phyloP scores from a whole-genome alignment of 2,888 invertebrate species.

The Thelaira solivaga region DNA sequence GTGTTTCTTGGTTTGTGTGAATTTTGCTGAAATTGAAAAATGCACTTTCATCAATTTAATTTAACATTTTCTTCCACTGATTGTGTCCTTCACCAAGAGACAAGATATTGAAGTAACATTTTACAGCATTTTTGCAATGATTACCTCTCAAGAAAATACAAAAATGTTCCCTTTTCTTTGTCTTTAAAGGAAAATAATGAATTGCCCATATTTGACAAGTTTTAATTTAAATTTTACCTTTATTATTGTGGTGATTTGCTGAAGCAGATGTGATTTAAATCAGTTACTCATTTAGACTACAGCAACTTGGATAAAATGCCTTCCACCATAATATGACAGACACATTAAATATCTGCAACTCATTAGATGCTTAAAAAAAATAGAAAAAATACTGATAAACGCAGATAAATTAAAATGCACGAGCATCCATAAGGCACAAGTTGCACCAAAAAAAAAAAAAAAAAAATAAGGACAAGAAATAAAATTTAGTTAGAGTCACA shows the following conservation, averaged over 20 bases:
- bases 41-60: not conserved
- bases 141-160: too few relatives aligned
- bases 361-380: constrained; percentile 69
- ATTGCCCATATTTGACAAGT: not conserved
- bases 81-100: too few relatives aligned
- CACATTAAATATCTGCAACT: constrained; percentile 67
- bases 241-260: constrained; percentile 26
- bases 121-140: too few relatives aligned
- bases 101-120: too few relatives aligned
- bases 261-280: constrained; percentile 53
- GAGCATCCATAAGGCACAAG: not conserved
- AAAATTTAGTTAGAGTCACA: constrained; percentile 48
- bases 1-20: not conserved
- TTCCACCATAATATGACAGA: constrained; percentile 41
- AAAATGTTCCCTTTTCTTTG: too few relatives aligned
- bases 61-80: too few relatives aligned
- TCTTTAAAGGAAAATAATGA: too few relatives aligned
- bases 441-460: constrained; percentile 38
- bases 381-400: constrained; percentile 7
- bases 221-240: not conserved
- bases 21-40: not conserved
- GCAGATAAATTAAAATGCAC: not conserved
- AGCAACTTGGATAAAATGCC: constrained; percentile 45
- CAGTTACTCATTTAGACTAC: constrained; percentile 45
- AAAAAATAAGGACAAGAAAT: constrained; percentile 18